Conservation (phyloP, 2,888 invertebrate species). For the Sesia bembeciformis region DNA sequence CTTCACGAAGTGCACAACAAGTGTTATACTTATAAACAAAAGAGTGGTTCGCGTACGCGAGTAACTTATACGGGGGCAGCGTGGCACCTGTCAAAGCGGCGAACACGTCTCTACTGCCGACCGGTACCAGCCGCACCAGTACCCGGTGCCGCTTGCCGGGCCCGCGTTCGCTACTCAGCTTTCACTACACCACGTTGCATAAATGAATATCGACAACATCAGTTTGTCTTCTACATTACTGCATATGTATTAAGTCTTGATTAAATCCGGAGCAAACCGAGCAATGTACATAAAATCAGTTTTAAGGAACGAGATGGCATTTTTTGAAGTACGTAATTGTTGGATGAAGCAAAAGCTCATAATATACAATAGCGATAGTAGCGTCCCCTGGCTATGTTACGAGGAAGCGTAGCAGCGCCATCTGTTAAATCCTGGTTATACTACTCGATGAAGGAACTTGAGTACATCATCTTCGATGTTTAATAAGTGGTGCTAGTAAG, state of each 20-base stretch:
- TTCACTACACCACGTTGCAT: not conserved
- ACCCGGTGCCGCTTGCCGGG: not conserved
- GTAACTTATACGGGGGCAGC: constrained; percentile 35
- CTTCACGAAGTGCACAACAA: constrained; percentile 38
- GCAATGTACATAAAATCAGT: constrained; percentile 23
- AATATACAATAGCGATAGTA: not conserved
- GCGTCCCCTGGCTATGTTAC: not conserved
- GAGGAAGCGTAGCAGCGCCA: constrained; percentile 4
- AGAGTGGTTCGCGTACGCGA: constrained; percentile 57
- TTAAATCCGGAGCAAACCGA: constrained; percentile 1
- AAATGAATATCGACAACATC: not conserved
- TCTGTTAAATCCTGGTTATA: not conserved
- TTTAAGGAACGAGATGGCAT: not conserved
- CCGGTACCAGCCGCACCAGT: constrained; percentile 14
- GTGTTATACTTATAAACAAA: constrained; percentile 49
- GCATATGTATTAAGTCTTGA: not conserved
- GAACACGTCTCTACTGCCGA: constrained; percentile 63
- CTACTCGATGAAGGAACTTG: too few relatives aligned
- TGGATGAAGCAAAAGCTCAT: not conserved
- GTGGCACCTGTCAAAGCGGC: constrained; percentile 59
- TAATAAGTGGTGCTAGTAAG: too few relatives aligned
- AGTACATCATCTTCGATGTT: too few relatives aligned
- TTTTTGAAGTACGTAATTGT: not conserved
- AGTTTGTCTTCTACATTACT: not conserved
- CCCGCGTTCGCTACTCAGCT: not conserved